These are phyloP conservation scores for Atethmia centrago DNA, from an alignment of 2,888 invertebrate species.

Conservation along the genomic window DNA sequence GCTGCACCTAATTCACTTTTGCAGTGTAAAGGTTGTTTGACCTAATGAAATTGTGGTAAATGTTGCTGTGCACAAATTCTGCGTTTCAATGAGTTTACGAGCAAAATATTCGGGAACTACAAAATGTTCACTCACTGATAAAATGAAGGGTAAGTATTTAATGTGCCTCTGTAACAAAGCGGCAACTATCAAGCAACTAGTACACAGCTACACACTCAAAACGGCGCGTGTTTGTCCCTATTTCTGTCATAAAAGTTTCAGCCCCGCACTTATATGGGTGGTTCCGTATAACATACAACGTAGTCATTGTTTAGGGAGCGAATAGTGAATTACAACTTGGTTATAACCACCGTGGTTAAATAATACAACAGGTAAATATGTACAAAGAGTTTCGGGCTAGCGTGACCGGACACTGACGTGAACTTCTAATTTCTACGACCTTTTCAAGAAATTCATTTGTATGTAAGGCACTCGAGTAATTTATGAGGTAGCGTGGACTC, in stretches of 20 bases:
- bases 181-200: conserved; percentile 46
- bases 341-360: conserved; percentile 73
- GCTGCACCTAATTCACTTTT: conserved; percentile 60
- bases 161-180: conserved; percentile 33
- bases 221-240: conserved; percentile 57
- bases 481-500: conserved; percentile 83
- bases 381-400: conserved; percentile 80
- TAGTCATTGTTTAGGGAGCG: conserved; percentile 61
- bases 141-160: conserved; percentile 45
- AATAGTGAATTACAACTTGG: conserved; percentile 66
- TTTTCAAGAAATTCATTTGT: conserved; percentile 89
- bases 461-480: conserved; percentile 74
- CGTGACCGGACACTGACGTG: conserved; percentile 86
- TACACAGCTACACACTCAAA: conserved; percentile 49
- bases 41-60: conserved; percentile 50
- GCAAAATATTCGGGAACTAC: conserved; percentile 20
- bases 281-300: conserved; percentile 48
- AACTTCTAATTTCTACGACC: conserved; percentile 88
- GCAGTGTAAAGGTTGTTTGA: conserved; percentile 51
- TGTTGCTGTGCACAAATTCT: conserved; percentile 16
- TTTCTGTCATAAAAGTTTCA: conserved; percentile 61
- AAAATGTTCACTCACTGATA: conserved; percentile 26
- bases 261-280: conserved; percentile 59
- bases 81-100: conserved; percentile 3
- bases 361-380: conserved; percentile 81